Conservation (phyloP, 2,888 invertebrate species). For the Agonopterix subpropinquella region DNA sequence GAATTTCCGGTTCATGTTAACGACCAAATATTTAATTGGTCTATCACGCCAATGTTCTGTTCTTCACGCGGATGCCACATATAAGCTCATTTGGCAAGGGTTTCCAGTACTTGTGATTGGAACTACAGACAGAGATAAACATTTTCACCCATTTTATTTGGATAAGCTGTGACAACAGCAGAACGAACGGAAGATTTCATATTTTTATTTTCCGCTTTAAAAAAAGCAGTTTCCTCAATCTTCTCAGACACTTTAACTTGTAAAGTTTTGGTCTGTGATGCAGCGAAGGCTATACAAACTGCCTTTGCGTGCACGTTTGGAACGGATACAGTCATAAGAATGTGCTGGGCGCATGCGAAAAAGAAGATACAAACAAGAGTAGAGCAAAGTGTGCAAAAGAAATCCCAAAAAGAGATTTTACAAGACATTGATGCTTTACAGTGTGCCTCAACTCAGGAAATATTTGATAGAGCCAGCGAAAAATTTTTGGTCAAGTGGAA, state of each 20-base stretch:
- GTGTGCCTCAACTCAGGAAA: neutral
- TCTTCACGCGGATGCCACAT: conserved; percentile 6
- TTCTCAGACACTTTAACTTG: conserved; percentile 2
- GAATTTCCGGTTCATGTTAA: conserved; percentile 9
- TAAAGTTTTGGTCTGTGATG: conserved; percentile 6
- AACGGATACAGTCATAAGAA: neutral
- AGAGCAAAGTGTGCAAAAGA: neutral
- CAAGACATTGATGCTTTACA: conserved; percentile 1
- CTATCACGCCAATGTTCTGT: neutral
- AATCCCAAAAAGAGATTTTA: neutral
- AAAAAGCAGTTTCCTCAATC: neutral
- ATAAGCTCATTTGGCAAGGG: conserved; percentile 9
- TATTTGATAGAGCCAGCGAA: neutral
- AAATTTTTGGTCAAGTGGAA: conserved; percentile 1
- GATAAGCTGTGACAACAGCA: neutral
- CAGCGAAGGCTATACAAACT: conserved; percentile 6
- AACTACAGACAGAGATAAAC: conserved; percentile 6
- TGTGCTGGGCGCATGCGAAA: conserved; percentile 1
- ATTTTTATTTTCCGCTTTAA: conserved; percentile 2
- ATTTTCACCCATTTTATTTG: conserved; percentile 6
- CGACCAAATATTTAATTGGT: conserved; percentile 3
- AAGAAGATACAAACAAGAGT: neutral
- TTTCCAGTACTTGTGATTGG: conserved; percentile 6
- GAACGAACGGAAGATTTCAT: conserved; percentile 5
- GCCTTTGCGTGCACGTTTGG: conserved; percentile 8